These are phyloP conservation scores for Meteorus colon DNA, from an alignment of 2,888 invertebrate genomes.

Conservation along the genomic window DNA sequence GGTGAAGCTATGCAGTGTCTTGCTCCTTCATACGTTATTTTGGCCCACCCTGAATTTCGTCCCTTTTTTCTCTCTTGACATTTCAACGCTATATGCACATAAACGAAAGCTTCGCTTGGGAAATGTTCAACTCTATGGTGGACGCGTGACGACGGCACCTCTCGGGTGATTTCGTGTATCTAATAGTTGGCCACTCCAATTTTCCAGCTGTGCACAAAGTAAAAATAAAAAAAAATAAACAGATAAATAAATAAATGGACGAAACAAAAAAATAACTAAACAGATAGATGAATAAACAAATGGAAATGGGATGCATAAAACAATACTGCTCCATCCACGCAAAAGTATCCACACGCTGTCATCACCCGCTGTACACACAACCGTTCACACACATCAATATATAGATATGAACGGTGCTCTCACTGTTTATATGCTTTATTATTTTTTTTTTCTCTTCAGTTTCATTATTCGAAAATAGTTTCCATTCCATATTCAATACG, in stretches of 20 bases:
- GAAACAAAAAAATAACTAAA: no score
- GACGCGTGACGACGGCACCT: slow-evolving; percentile 9
- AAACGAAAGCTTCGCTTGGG: neutral
- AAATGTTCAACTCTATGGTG: neutral
- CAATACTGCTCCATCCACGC: slow-evolving; percentile 14
- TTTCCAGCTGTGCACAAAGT: slow-evolving; percentile 1
- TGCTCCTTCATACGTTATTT: slow-evolving; percentile 18
- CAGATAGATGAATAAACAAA: neutral
- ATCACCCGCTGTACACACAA: neutral
- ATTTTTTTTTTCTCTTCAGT: neutral
- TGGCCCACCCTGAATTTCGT: slow-evolving; percentile 15
- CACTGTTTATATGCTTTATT: neutral
- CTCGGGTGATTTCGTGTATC: slow-evolving; percentile 41
- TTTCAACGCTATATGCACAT: slow-evolving; percentile 6
- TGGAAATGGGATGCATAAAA: neutral
- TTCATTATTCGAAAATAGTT: neutral
- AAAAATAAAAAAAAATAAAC: no score
- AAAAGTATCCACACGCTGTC: slow-evolving; percentile 1
- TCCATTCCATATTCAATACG: neutral
- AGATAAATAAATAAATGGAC: no score
- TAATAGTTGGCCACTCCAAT: slow-evolving; percentile 44
- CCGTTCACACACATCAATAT: neutral
- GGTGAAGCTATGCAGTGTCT: slow-evolving; percentile 33
- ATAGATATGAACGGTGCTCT: neutral
- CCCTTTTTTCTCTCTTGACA: slow-evolving; percentile 1